These are phyloP conservation scores for Mesaphorura yosii DNA, from an alignment of 1,140 invertebrate genomes.

Conservation along the genomic window DNA sequence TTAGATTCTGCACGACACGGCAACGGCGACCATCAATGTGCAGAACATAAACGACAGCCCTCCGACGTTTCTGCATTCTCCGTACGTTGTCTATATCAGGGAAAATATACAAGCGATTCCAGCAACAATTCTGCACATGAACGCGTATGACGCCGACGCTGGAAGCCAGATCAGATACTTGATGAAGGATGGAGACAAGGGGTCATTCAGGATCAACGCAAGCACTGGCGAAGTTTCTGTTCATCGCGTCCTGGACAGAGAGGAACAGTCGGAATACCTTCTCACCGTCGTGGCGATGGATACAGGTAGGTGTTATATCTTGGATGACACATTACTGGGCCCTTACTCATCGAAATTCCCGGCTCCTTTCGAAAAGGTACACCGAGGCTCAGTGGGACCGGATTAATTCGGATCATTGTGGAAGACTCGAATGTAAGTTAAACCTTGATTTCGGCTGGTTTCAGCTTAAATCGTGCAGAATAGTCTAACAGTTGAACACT, in stretches of 20 bases:
- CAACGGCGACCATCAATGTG: constrained; percentile 47
- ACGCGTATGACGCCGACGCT: constrained; percentile 79
- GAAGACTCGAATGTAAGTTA: constrained; percentile 91
- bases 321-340: not conserved
- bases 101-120: constrained; percentile 58
- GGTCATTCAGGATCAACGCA: constrained; percentile 63
- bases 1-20: constrained; percentile 37
- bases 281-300: constrained; percentile 81
- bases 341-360: constrained; percentile 5
- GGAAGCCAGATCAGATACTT: constrained; percentile 79
- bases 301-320: constrained; percentile 56
- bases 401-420: constrained; percentile 72
- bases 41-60: constrained; percentile 91
- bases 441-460: too few relatives aligned
- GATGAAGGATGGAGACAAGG: constrained; percentile 79
- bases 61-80: constrained; percentile 79
- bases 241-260: constrained; percentile 66
- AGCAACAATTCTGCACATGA: constrained; percentile 55
- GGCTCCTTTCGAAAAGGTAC: too few relatives aligned
- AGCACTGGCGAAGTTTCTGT: constrained; percentile 76
- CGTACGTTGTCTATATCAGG: constrained; percentile 82
- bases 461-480: too few relatives aligned
- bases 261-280: constrained; percentile 65
- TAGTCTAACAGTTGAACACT: constrained; percentile 32
- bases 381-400: constrained; percentile 74